These are phyloP conservation scores for Matsumyia berberina DNA, from an alignment of 2,888 invertebrate genomes.

Conservation along the genomic window DNA sequence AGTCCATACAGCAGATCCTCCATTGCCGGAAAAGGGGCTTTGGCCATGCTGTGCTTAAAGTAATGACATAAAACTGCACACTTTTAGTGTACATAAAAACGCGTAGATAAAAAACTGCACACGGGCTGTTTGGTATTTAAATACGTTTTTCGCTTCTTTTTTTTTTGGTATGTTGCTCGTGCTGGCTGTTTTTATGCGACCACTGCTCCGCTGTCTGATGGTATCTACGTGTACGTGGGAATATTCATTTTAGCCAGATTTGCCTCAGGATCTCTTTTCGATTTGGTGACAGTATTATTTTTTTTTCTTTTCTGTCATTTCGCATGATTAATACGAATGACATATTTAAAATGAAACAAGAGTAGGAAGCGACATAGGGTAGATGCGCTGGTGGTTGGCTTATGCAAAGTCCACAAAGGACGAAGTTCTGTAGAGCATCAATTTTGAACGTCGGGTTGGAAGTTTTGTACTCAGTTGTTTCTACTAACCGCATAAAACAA, in stretches of 20 bases:
- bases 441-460: no score
- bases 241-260: conserved; percentile 45
- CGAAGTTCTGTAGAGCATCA: no score
- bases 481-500: no score
- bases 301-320: conserved; percentile 15
- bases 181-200: conserved; percentile 4
- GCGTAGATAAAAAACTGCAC: neutral
- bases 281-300: conserved; percentile 23
- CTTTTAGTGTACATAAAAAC: neutral
- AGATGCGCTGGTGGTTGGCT: neutral
- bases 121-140: conserved; percentile 11
- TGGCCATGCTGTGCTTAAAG: conserved; percentile 5
- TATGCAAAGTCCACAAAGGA: no score
- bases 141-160: neutral
- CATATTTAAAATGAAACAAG: conserved; percentile 29
- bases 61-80: conserved; percentile 1
- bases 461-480: no score
- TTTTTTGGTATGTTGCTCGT: conserved; percentile 1
- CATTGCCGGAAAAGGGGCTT: neutral
- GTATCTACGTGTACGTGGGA: conserved; percentile 6
- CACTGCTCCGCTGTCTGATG: conserved; percentile 12
- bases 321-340: conserved; percentile 41
- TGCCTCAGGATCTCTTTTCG: conserved; percentile 11
- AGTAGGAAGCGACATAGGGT: conserved; percentile 18
- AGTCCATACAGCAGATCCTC: neutral